Base-by-base conservation (phyloP, 1,140 invertebrate species). In the Drosophila willistoni region DNA sequence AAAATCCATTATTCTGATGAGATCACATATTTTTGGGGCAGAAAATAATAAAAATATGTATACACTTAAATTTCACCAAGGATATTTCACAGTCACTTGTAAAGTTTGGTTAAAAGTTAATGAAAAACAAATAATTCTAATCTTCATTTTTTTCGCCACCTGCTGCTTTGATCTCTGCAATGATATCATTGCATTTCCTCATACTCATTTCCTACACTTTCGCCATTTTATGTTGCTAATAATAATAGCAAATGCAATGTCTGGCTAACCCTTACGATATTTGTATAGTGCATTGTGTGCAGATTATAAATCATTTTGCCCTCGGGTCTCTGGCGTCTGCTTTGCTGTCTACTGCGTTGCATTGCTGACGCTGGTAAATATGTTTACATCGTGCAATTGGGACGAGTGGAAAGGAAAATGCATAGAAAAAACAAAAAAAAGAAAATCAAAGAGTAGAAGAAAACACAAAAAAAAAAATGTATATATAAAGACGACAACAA, bases 331-430 rank as follows among this genome's bases (percentile, higher is more conserved):
- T 83, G 70, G 77, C 67, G 81, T 84, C 81, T 84, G 81, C 47
- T 79, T 36, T 13, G 44, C 17, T 51, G 44, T 77, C 67, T 67
- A 63, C 61, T 84, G 81, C 73, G 81, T 71, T 77, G 81, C 81
- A 80, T 84, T 84, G 81, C 81, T 85, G 81, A 85, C 81, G 81
- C 81, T 85, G 81, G 81, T 70, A 85, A 85, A 85, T 82, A 79
- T 66, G 69, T 81, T 69, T 71, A 72, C 42, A 63, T 9, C 17
- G 44, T 17, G 19, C 44, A 51, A 51, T 12, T 51, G 44, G 44
- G 44, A 51, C 44, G 44, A 51, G 44, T 22, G 19, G 4, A 29
- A 29, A 51, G 44, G 44, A 62, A 68, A 66, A 56, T 60, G 55
- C 54, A 14, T 62, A 25, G 14, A 59, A 60, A 29, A 47, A 64